Conservation (phyloP, 1,140 invertebrate genomes). For the Nautilus pompilius region DNA sequence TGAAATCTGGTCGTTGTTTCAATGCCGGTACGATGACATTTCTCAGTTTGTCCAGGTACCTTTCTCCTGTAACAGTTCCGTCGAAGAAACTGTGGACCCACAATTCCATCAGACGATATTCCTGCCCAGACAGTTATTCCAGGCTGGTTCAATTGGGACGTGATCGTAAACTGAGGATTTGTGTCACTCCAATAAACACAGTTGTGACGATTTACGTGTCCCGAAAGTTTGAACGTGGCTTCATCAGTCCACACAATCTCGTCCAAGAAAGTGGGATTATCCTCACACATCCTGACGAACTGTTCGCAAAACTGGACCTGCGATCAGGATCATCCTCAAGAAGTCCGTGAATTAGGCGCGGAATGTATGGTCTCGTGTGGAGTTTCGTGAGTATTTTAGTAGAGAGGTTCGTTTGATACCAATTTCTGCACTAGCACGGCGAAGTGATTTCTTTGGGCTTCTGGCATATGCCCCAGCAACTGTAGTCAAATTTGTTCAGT, state of each 20-base stretch:
- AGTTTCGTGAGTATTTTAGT: not conserved
- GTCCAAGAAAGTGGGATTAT: not conserved
- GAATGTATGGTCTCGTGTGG: not conserved
- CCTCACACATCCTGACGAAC: not conserved
- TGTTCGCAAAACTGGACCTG: not conserved
- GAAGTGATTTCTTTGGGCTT: not conserved
- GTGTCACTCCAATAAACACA: not conserved
- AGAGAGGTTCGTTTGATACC: not conserved
- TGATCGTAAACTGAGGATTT: no score
- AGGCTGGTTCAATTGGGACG: no score
- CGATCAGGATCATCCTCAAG: not conserved
- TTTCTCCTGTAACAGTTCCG: no score
- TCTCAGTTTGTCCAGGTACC: no score
- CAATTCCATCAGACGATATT: no score
- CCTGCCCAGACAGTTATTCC: no score
- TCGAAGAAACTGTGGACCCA: no score
- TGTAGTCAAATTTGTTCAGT: not conserved
- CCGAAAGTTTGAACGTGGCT: not conserved
- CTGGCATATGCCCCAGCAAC: not conserved
- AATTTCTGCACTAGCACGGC: not conserved
- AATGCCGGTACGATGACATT: no score
- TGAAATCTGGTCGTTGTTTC: no score
- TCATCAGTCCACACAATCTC: not conserved
- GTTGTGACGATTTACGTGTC: not conserved
- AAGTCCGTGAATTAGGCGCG: not conserved